Percentiles rank a stretch among this genome's conserved stretches.
Conservation (phyloP, 2,797 vertebrate species). For the Macrochelys suwanniensis region DNA sequence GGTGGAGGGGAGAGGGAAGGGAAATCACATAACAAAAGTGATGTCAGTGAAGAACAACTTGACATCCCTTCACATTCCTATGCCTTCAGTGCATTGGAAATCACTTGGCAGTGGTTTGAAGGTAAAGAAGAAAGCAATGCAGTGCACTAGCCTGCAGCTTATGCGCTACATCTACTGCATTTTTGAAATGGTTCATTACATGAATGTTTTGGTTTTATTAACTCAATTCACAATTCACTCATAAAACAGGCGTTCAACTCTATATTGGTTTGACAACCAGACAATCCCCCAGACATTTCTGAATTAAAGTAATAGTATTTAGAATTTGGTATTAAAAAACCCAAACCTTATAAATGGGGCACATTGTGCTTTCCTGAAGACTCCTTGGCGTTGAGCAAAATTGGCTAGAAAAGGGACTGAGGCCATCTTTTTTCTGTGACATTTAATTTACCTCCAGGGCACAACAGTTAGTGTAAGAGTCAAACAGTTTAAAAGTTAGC, state of each 20-base stretch:
- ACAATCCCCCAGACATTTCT: not conserved
- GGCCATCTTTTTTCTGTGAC: not conserved
- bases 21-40: not conserved
- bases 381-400: not conserved
- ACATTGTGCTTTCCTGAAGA: not conserved
- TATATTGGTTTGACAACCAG: not conserved
- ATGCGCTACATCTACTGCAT: not conserved
- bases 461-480: constrained; percentile 1
- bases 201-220: not conserved
- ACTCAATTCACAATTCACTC: not conserved
- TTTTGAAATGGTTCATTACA: not conserved
- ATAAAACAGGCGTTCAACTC: not conserved
- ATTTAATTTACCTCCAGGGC: not conserved
- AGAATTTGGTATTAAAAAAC: not conserved
- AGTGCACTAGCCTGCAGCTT: not conserved
- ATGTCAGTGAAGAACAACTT: not conserved
- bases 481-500: not conserved
- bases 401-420: accelerated
- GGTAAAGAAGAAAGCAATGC: not conserved
- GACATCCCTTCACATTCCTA: not conserved
- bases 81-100: not conserved
- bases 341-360: not conserved
- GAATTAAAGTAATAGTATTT: not conserved
- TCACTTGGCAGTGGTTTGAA: not conserved
- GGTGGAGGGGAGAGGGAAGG: not conserved